A percentile compares a stretch with the other conserved stretches of the same genome.
Conservation (phyloP, 2,888 invertebrate species). For the Leptopilina syphax region DNA sequence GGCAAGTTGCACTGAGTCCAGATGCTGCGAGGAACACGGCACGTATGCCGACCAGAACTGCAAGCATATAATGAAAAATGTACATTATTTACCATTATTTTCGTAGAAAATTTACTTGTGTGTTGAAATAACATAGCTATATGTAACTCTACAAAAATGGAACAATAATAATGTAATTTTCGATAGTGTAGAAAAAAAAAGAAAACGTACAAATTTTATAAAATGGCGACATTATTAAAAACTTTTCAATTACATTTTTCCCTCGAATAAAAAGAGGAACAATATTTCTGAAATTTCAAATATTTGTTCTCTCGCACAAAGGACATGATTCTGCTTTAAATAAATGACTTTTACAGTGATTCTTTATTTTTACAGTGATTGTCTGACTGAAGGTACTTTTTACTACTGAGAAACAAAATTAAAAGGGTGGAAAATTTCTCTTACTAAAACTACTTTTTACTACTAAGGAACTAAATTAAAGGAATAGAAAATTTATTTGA, state of each 20-base stretch:
- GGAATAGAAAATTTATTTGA: too few relatives aligned
- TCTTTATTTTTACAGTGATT: too few relatives aligned
- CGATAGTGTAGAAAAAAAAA: background rate
- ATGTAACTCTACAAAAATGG: background rate
- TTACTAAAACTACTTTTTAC: too few relatives aligned
- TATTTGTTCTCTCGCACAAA: too few relatives aligned
- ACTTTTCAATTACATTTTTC: too few relatives aligned
- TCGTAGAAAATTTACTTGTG: background rate
- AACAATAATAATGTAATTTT: constrained; percentile 5
- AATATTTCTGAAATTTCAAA: too few relatives aligned
- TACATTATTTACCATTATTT: constrained; percentile 22
- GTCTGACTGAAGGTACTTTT: too few relatives aligned
- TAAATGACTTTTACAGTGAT: too few relatives aligned
- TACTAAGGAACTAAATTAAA: too few relatives aligned
- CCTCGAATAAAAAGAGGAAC: too few relatives aligned
- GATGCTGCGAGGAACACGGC: constrained; percentile 78
- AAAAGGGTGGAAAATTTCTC: too few relatives aligned
- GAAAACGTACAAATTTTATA: background rate
- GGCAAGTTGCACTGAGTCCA: constrained; percentile 80
- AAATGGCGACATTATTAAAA: background rate
- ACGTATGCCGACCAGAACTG: constrained; percentile 82
- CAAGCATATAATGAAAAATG: constrained; percentile 52
- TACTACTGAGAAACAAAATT: background rate
- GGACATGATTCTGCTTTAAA: too few relatives aligned
- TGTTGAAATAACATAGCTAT: background rate